A percentile compares a stretch with the other conserved stretches of the same genome.
Evolutionary conservation across 2,888 invertebrate genomes (phyloP).

Genomic region (Drosophila niveifrons): DNA sequence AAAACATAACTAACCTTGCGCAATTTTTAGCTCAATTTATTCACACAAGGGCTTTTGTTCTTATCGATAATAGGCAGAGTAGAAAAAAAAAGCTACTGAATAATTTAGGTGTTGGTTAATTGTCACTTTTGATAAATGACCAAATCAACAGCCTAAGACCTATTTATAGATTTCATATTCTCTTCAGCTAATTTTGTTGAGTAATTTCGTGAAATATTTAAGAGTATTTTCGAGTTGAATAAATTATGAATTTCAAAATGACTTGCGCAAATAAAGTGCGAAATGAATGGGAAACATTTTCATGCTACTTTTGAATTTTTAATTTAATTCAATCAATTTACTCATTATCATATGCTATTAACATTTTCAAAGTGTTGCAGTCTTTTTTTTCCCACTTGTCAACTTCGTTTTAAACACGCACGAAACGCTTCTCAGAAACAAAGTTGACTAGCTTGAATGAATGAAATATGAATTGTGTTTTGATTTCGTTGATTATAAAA

Average conservation of each 20-base stretch:
- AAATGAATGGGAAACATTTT: neutral
- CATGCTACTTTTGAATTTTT: neutral
- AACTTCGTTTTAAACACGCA: neutral
- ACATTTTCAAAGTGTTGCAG: neutral
- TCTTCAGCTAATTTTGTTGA: neutral
- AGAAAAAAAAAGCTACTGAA: neutral
- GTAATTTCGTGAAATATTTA: neutral
- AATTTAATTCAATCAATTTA: no score
- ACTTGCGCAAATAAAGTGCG: neutral
- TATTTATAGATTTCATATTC: no score
- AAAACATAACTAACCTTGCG: constrained; percentile 72
- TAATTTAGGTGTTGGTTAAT: neutral
- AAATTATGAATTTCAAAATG: neutral
- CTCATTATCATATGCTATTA: no score
- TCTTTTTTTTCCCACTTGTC: neutral
- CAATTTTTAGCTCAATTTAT: constrained; percentile 46
- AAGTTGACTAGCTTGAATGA: no score
- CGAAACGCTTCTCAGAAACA: neutral
- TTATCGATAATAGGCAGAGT: constrained; percentile 10
- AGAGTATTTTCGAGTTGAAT: neutral
- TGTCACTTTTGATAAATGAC: neutral
- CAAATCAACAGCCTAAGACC: no score
- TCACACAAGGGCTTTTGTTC: constrained; percentile 19
- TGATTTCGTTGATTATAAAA: no score
- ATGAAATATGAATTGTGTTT: no score